Evolutionary conservation across 2,797 vertebrate genomes (phyloP), one percentile per base, ranked within the genome.

Genomic region (Rhyacichthys aspro): DNA sequence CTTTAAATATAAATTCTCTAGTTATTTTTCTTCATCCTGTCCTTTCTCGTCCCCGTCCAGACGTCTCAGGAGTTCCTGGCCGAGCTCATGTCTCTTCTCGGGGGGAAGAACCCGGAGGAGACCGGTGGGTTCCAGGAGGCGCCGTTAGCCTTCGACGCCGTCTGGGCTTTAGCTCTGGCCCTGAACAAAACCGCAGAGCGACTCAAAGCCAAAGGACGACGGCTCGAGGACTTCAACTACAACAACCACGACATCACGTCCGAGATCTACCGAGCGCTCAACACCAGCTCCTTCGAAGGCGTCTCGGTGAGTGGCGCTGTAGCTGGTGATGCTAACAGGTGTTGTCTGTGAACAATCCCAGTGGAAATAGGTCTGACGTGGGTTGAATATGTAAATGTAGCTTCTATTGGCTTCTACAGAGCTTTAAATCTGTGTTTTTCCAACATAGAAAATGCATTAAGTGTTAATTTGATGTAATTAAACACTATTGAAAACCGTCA

Each of bases 211-310:
- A 95, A 86, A 28, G 95, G 94, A 0, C 76, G 95, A 9, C 89
- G 94, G 6, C 73, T 98, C 78, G 96, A 98, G 73, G 96, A 98
- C 80, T 98, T 98, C 85, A 98, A 98, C 88, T 98, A 98, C 65
- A 96, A 97, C 91, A 97, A 97, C 89, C 94, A 95, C 44, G 95
- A 95, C 76, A 97, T 98, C 78, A 98, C 96, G 0, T 90, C 95
- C 0, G 96, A 98, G 83, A 98, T 98, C 85, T 98, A 98, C 89
- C 81, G 95, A 1, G 96, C 96, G 0, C 95, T 98, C 87, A 98
- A 98, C 90, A 97, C 96, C 2, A 98, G 96, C 0, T 96, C 95
- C 57, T 98, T 98, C 0, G 96, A 98, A 66, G 96, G 96, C 0
- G 96, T 98, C 65, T 98, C 96, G 39, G 96, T 98, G 79, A 88